Percentiles rank a stretch among this genome's conserved stretches.
phyloP scores from a whole-genome alignment of 2,888 invertebrate genomes.

The Drosophila colorata region DNA sequence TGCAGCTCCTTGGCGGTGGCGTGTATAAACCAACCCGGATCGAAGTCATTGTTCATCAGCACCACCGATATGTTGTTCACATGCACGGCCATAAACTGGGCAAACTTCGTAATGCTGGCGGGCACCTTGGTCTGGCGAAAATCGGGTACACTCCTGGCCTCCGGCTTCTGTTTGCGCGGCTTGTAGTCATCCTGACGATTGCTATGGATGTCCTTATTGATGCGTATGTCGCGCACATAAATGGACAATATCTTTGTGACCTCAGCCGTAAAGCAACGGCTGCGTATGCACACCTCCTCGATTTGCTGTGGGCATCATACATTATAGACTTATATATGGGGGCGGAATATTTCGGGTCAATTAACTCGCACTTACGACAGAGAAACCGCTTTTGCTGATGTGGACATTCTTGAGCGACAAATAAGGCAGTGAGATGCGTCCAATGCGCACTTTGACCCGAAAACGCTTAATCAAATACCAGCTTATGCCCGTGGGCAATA shows the following conservation, averaged over 20 bases:
- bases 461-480: constrained; percentile 93
- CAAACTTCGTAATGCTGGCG: constrained; percentile 92
- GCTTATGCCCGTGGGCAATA: constrained; percentile 91
- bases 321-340: neutral
- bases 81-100: constrained; percentile 95
- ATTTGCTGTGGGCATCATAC: constrained; percentile 88
- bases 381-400: constrained; percentile 92
- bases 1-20: constrained; percentile 90
- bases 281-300: constrained; percentile 93
- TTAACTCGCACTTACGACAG: constrained; percentile 87
- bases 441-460: constrained; percentile 92
- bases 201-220: constrained; percentile 90
- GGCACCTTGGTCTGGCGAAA: constrained; percentile 92
- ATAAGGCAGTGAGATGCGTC: constrained; percentile 92
- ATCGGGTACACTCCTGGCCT: constrained; percentile 86
- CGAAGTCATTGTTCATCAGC: constrained; percentile 87
- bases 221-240: constrained; percentile 91
- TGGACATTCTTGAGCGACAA: constrained; percentile 91
- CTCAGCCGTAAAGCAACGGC: constrained; percentile 95
- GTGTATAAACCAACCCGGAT: constrained; percentile 90
- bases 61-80: constrained; percentile 90
- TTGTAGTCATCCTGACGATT: constrained; percentile 77
- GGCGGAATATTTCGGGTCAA: constrained; percentile 10
- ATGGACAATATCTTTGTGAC: constrained; percentile 93
- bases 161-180: constrained; percentile 75